These are phyloP conservation scores for Hippocampus mohnikei DNA, from an alignment of 2,113 vertebrate genomes.

Conservation along the genomic window DNA sequence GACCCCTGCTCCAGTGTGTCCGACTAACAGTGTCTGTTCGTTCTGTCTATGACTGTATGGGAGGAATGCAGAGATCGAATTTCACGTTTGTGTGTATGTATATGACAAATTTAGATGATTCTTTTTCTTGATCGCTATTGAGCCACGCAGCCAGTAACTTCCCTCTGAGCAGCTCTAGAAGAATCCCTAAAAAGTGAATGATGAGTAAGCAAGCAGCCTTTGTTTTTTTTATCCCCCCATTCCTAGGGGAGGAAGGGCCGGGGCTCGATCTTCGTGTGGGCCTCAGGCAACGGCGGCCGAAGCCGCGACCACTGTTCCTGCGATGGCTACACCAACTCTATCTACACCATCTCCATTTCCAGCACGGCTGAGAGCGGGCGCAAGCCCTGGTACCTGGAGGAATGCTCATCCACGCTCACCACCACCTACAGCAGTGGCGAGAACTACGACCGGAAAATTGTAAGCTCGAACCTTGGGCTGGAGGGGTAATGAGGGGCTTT, in stretches of 20 bases:
- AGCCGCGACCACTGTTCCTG: constrained; percentile 98
- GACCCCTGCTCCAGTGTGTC: too few species aligned
- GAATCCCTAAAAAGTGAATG: constrained; percentile 5
- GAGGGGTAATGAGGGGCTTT: neutral
- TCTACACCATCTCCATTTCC: constrained; percentile 98
- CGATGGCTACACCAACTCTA: constrained; percentile 97
- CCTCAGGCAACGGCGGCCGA: constrained; percentile 94
- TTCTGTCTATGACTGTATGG: too few species aligned
- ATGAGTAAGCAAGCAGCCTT: neutral
- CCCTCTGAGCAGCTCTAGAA: constrained; percentile 8
- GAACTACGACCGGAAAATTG: constrained; percentile 97
- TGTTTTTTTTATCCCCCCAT: constrained; percentile 30
- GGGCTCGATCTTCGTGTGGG: constrained; percentile 97
- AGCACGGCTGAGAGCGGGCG: constrained; percentile 96
- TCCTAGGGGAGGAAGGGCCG: constrained; percentile 89
- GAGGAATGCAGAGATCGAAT: too few species aligned
- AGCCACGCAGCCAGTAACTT: neutral
- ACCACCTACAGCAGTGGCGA: constrained; percentile 98
- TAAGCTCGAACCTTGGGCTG: constrained; percentile 59
- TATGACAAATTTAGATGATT: too few species aligned
- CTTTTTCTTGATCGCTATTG: neutral
- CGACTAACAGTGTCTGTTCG: too few species aligned
- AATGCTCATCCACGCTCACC: constrained; percentile 92
- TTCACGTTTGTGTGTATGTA: too few species aligned
- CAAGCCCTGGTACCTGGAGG: constrained; percentile 98